Evolutionary conservation across 1,140 invertebrate genomes (phyloP), one percentile per base, ranked within the genome.

Genomic region (Archivesica marissinica): DNA sequence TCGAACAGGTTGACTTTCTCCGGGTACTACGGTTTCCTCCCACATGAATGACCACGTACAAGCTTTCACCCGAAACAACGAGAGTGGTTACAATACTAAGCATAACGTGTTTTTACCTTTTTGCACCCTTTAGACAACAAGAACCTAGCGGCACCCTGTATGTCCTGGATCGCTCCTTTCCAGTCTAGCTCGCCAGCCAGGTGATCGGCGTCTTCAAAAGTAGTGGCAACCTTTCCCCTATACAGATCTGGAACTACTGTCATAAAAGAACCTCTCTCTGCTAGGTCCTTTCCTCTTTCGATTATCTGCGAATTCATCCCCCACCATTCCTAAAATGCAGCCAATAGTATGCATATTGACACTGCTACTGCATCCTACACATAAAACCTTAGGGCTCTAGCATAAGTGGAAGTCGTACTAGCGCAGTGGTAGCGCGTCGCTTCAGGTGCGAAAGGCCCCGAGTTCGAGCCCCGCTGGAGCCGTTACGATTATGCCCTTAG

Each of bases 291-390:
- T 2, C 89, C 92, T 59, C 89, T 88, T 0, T 90, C 85, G 66
- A 90, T 76, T 30, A 93, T 93, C 80, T 93, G 92, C 6, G 91
- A 56, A 87, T 93, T 93, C 81, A 93, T 74, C 11, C 92, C 92
- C 91, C 91, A 93, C 92, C 92, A 93, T 87, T 92, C 92, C 75
- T 92, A 85, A 23, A 17, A 77, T 20, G 4, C 4, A 54, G 52
- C 52, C 1, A 54, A 20, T n/a, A 20, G n/a, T 20, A 1, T 54
- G 2, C 28, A n/a, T 54, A 4, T 9, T 4, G 52, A 54, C 28
- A n/a, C n/a, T 54, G 28, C 1, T n/a, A n/a, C n/a, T n/a, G n/a
- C n/a, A n/a, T n/a, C n/a, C n/a, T n/a, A n/a, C n/a, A n/a, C n/a
- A n/a, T n/a, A n/a, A n/a, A n/a, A n/a, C n/a, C n/a, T n/a, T n/a